Base-by-base conservation (phyloP, 2,113 vertebrate genomes). In the Lophura nycthemera region DNA sequence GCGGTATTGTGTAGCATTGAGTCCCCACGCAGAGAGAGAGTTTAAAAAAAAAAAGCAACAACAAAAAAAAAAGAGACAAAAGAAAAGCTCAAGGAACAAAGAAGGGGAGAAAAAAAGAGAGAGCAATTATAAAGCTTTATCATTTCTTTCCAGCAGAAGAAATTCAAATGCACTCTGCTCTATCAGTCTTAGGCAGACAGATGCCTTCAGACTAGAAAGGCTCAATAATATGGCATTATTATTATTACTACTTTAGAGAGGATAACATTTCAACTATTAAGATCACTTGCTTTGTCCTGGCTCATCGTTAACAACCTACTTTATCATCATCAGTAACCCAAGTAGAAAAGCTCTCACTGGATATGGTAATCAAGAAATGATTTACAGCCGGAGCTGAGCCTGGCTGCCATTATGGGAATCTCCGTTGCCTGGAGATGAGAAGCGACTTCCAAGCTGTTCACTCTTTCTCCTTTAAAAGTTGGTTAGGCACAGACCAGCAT, bases 221-320 rank as follows among this genome's bases (percentile, higher is more conserved):
- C 92, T 85, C 95, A 72, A 88, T 92, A 92, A 93, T 52, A 95
- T 43, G 79, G 32, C 48, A 81, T 94, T 95, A 76, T 84, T 77
- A 72, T 97, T 60, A 94, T 93, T 80, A 87, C 82, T 61, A 88
- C 90, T 95, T 80, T 67, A 76, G 57, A 95, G 89, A 88, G 66
- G 82, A 90, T 89, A 91, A 91, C 52, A 80, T 95, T 96, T 93
- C 67, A 84, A 42, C 88, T 90, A 89, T 90, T 95, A 90, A 94
- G 96, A 95, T 94, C 65, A 80, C 85, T 93, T 92, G 90, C 43
- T 94, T 96, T 94, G 71, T 92, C 88, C 83, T 84, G 86, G 74
- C 78, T 95, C 56, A 65, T 86, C 95, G 84, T 96, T 95, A 96
- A 95, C 27, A 83, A 90, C 70, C 38, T 66, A 57, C 88, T 97